Conservation (phyloP, 2,797 vertebrate genomes). For the Propithecus deckenii region DNA sequence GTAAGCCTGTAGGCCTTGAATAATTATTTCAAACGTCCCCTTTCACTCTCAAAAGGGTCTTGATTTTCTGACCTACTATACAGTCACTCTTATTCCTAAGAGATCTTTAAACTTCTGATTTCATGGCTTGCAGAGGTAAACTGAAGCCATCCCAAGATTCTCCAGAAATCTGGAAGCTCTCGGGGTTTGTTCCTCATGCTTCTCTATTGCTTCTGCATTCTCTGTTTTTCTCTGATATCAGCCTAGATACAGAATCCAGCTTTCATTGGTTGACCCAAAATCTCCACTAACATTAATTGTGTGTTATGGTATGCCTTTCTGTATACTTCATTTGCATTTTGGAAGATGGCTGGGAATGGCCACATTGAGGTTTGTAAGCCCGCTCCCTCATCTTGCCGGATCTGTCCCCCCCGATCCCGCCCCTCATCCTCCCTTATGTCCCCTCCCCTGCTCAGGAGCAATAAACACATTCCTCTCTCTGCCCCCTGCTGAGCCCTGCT, state of each 20-base stretch:
- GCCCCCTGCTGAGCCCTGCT: neutral
- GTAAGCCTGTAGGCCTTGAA: neutral
- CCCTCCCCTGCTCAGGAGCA: neutral
- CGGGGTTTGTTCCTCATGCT: accelerated
- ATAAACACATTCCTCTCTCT: slow-evolving; percentile 43
- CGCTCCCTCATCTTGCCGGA: neutral
- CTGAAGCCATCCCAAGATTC: neutral
- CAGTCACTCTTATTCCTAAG: neutral
- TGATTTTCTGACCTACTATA: neutral
- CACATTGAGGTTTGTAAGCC: neutral
- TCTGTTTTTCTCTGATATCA: neutral
- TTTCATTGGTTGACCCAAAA: neutral
- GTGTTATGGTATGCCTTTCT: neutral
- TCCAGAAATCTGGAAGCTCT: neutral
- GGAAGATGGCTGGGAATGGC: neutral
- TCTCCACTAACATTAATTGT: neutral
- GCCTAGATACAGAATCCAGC: neutral
- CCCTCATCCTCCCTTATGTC: neutral
- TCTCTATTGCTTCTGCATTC: neutral
- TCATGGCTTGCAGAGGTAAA: neutral
- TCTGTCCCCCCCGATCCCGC: neutral
- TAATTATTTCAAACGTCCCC: neutral
- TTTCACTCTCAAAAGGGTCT: neutral
- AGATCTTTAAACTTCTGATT: neutral
- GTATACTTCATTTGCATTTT: neutral